Evolutionary conservation across 2,113 vertebrate species (phyloP).

Genomic region (Myotis brandtii): DNA sequence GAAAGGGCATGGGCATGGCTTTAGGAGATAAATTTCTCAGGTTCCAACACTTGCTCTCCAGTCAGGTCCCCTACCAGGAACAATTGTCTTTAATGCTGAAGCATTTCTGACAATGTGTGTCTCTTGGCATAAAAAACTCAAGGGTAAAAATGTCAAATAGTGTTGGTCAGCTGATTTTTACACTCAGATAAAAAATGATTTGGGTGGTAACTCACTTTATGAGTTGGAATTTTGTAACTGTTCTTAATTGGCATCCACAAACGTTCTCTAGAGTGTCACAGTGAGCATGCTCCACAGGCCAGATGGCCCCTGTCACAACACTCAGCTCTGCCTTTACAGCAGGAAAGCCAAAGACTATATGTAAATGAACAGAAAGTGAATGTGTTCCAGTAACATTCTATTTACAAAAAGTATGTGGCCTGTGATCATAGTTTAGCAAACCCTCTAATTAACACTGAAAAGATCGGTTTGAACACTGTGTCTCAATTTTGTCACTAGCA

Average conservation of each 20-base stretch:
- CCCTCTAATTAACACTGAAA: not conserved
- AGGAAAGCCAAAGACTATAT: not conserved
- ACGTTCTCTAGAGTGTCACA: not conserved
- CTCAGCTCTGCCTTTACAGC: not conserved
- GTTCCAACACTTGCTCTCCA: not conserved
- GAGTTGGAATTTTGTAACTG: not conserved
- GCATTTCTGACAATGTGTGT: not conserved
- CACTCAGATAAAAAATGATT: not conserved
- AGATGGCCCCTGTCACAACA: not conserved
- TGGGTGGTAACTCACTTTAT: not conserved
- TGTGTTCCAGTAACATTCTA: not conserved
- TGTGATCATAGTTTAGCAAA: not conserved
- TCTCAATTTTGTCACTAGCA: not conserved
- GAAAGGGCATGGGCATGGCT: not conserved
- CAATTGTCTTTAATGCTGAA: not conserved
- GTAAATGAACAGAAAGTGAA: not conserved
- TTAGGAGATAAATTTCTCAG: not conserved
- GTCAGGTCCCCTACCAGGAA: not conserved
- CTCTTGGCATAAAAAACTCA: not conserved
- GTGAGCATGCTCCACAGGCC: not conserved
- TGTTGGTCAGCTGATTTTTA: not conserved
- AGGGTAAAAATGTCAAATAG: not conserved
- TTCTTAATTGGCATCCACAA: not conserved
- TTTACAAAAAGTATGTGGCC: not conserved
- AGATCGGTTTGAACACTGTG: not conserved